These are phyloP conservation scores for Taeniopygia guttata DNA, from an alignment of 2,797 vertebrate genomes.

Conservation along the genomic window DNA sequence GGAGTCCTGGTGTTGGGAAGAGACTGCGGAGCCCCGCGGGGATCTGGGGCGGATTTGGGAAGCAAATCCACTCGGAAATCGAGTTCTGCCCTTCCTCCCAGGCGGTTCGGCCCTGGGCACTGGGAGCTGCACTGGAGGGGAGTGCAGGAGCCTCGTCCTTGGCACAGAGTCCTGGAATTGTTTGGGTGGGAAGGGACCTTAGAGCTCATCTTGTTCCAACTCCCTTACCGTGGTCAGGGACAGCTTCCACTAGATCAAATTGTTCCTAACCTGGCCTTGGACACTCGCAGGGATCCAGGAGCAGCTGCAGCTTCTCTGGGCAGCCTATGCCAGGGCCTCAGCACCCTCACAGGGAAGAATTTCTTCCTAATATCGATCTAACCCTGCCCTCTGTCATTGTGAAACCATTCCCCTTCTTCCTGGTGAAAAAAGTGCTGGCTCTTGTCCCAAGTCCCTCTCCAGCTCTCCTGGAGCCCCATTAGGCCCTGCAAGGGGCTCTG, in stretches of 20 bases:
- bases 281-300: not conserved
- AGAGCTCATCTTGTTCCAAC: not conserved
- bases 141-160: not conserved
- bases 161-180: not conserved
- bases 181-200: not conserved
- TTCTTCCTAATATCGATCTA: not conserved
- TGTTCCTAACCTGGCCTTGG: not conserved
- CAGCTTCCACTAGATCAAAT: not conserved
- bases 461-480: not conserved
- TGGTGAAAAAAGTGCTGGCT: not conserved
- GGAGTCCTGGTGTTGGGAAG: not conserved
- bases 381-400: not conserved
- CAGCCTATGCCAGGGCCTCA: not conserved
- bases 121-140: not conserved
- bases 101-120: not conserved
- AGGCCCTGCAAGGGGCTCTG: fast-evolving
- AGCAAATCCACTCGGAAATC: not conserved
- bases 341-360: not conserved
- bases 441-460: not conserved
- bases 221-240: not conserved
- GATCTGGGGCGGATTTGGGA: not conserved
- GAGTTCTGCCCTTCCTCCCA: not conserved
- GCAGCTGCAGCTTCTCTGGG: not conserved
- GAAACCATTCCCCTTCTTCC: not conserved
- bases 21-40: not conserved